Evolutionary conservation across 2,797 vertebrate genomes (phyloP).

Genomic region (Phataginus tricuspis): DNA sequence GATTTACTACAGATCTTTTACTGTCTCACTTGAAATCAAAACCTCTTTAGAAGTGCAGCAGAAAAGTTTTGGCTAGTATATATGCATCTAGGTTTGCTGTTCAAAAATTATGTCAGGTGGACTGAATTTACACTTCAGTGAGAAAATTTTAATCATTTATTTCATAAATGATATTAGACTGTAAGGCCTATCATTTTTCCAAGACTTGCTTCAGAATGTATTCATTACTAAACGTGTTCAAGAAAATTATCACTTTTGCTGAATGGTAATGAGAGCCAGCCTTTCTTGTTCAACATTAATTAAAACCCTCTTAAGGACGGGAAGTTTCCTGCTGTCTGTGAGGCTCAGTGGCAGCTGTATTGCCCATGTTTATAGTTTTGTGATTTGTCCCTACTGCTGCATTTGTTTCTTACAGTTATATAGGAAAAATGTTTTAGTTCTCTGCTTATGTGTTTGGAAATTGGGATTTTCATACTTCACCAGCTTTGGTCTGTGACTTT

Average conservation of each 20-base stretch:
- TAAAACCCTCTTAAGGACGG: neutral
- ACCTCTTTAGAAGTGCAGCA: conserved; percentile 69
- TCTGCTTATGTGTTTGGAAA: neutral
- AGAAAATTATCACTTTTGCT: neutral
- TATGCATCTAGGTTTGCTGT: neutral
- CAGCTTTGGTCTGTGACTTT: neutral
- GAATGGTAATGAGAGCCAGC: neutral
- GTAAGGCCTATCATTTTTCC: neutral
- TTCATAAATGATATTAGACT: neutral
- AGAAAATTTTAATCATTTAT: neutral
- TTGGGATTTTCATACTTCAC: neutral
- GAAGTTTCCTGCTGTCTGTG: neutral
- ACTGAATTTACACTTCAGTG: conserved; percentile 9
- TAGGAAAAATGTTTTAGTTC: neutral
- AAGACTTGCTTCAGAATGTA: conserved; percentile 10
- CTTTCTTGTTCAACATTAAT: neutral
- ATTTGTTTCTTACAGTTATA: neutral
- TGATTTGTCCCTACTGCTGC: neutral
- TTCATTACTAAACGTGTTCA: conserved; percentile 4
- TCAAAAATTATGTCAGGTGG: neutral
- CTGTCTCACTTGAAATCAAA: conserved; percentile 37
- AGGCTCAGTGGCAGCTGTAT: neutral
- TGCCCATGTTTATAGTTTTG: neutral
- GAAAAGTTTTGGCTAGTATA: conserved; percentile 26
- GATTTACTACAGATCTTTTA: conserved; percentile 31